Base-by-base conservation (phyloP, 2,888 invertebrate species). In the Drosophila quasianomalipes region DNA sequence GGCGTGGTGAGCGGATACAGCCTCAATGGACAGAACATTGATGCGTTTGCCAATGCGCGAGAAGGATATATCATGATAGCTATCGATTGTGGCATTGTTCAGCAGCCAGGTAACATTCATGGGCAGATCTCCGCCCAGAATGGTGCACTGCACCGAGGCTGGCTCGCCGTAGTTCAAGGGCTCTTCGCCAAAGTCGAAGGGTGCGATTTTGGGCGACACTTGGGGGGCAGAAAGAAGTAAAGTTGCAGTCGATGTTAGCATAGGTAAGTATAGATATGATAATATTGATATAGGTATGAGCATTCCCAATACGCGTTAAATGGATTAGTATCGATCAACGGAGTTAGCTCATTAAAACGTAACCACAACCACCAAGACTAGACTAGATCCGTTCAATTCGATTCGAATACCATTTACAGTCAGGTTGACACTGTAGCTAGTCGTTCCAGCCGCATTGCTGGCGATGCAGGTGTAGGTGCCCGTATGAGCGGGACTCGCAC, bases 391-490 rank as follows among this genome's bases (percentile, higher is more conserved):
- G 14, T 12, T 37, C 14, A 35, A 44, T 51, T 51, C 6, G 30
- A 37, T 10, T 57, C 4, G 58, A 51, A 65, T 93, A 96, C 95
- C 95, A 93, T 95, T 95, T 74, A 96, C 95, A 91, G 94, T 94
- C 73, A 96, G 93, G 79, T 94, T 94, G 72, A 95, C 94, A 83
- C 95, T 94, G 88, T 94, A 94, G 57, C 93, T 92, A 70, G 94
- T 93, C 65, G 93, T 92, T 88, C 97, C 97, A 67, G 96, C 97
- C 86, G 94, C 94, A 94, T 97, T 97, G 93, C 95, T 95, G 64
- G 96, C 96, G 77, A 95, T 94, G 92, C 97, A 97, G 73, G 96
- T 96, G 93, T 97, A 97, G 92, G 95, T 96, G 80, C 97, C 97
- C 72, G 96, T 95, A 92, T 97, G 96, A 77, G 94, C 94, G 59